Percentiles rank a stretch among this genome's conserved stretches.
Conservation (phyloP, 1,140 invertebrate genomes). For the Epicauta chinensis region DNA sequence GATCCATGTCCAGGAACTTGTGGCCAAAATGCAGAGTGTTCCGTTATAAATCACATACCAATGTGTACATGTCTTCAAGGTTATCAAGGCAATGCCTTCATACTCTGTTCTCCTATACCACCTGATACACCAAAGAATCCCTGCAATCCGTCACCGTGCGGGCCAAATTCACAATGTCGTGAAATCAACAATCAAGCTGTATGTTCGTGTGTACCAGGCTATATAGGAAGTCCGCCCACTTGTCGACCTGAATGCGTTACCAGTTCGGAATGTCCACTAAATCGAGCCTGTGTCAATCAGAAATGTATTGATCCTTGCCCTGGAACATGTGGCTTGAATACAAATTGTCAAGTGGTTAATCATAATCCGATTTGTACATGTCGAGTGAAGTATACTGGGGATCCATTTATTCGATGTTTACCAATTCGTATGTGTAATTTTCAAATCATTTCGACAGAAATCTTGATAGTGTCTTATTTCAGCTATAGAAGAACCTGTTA, state of each 20-base stretch:
- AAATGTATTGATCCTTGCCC: conserved; percentile 65
- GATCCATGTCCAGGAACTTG: conserved; percentile 63
- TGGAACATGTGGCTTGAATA: conserved; percentile 64
- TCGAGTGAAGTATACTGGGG: conserved; percentile 56
- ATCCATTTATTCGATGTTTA: conserved; percentile 59
- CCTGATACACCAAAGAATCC: conserved; percentile 38
- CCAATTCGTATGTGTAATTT: conserved; percentile 42
- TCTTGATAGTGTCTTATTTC: conserved; percentile 5
- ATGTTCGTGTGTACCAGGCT: conserved; percentile 58
- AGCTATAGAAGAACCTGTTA: conserved; percentile 22
- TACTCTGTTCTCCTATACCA: conserved; percentile 47
- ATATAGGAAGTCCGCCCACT: conserved; percentile 53
- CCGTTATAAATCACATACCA: conserved; percentile 57
- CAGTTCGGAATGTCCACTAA: conserved; percentile 53
- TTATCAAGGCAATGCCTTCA: conserved; percentile 55
- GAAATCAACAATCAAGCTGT: conserved; percentile 60
- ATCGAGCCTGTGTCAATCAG: conserved; percentile 55
- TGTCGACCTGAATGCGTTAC: conserved; percentile 58
- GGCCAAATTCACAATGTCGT: conserved; percentile 65
- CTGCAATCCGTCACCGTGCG: conserved; percentile 51
- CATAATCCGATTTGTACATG: conserved; percentile 69
- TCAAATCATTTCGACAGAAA: background rate
- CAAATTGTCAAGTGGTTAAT: conserved; percentile 62
- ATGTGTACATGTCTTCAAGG: conserved; percentile 61
- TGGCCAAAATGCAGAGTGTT: conserved; percentile 59